Evolutionary conservation across 2,113 vertebrate species (phyloP), one percentile per base, ranked within the genome.

Genomic region (Myrmecobius fasciatus): DNA sequence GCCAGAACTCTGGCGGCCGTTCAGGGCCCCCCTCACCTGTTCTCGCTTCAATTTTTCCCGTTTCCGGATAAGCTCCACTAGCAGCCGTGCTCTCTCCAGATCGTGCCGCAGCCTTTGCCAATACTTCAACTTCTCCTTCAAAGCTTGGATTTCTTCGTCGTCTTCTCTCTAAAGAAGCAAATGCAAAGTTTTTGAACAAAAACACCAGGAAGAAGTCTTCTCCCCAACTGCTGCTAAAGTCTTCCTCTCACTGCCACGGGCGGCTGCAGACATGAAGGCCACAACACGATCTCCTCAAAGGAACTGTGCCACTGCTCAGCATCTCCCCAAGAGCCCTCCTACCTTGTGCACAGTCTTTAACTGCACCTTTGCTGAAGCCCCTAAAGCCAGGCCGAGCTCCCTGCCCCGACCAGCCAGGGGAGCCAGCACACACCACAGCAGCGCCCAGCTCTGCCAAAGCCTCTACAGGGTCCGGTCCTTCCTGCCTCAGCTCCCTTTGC

Each of bases 41-140:
- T 99, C 99, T 94, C 99, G 99, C 98, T 99, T 99, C 96, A 99
- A 99, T 96, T 99, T 99, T 98, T 99, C 99, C 83, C 99, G 98
- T 97, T 99, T 99, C 95, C 99, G 99, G 97, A 99, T 99, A 11
- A 99, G 99, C 97, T 99, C 99, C 53, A 99, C 99, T 96, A 99
- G 98, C 94, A 99, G 98, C 36, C 99, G 99, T 0, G 99, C 99
- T 94, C 99, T 98, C 98, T 99, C 99, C 94, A 99, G 99, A 97
- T 99, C 99, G 0, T 99, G 99, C 31, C 99, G 98, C 26, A 99
- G 98, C 92, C 99, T 98, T 96, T 99, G 99, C 99, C 99, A 99
- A 95, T 99, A 99, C 96, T 99, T 99, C 60, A 99, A 93, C 97
- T 99, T 99, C 95, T 99, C 99, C 97, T 99, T 99, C 97, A 99